A percentile compares a stretch with the other conserved stretches of the same genome.
Conservation (phyloP, 2,888 invertebrate species). For the Blastobasis lacticolella region DNA sequence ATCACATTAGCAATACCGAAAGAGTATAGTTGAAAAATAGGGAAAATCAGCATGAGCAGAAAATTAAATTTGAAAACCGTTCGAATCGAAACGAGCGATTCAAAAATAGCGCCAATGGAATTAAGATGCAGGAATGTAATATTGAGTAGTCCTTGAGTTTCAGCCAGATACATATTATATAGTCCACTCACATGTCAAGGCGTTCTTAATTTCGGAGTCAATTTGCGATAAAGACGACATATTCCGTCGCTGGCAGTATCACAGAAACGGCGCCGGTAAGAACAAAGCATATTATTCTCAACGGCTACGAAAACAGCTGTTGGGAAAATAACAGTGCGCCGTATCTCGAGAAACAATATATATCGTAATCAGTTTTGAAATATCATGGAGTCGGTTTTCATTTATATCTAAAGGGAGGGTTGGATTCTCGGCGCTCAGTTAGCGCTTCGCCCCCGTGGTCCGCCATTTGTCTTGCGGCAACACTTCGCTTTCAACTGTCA, state of each 20-base stretch:
- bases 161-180: no score
- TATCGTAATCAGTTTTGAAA: conserved; percentile 23
- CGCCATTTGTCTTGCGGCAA: conserved; percentile 32
- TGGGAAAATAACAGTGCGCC: conserved; percentile 1
- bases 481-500: conserved; percentile 40
- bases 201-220: conserved; percentile 2
- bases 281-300: conserved; percentile 7
- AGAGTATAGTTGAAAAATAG: no score
- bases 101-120: no score
- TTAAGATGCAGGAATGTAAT: no score
- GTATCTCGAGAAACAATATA: conserved; percentile 7
- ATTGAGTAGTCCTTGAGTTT: no score
- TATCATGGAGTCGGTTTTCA: conserved; percentile 17
- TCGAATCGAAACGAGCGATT: no score
- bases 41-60: no score
- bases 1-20: no score
- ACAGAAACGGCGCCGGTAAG: conserved; percentile 4
- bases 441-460: not conserved
- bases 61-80: no score
- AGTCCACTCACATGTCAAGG: no score
- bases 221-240: conserved; percentile 6
- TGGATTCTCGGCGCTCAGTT: conserved; percentile 1
- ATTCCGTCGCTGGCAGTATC: conserved; percentile 3
- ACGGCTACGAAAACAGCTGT: not conserved
- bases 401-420: conserved; percentile 10